These are phyloP conservation scores for Stichodactyla mertensii DNA, from an alignment of 64 coral and sea anemone genomes.

Conservation along the genomic window DNA sequence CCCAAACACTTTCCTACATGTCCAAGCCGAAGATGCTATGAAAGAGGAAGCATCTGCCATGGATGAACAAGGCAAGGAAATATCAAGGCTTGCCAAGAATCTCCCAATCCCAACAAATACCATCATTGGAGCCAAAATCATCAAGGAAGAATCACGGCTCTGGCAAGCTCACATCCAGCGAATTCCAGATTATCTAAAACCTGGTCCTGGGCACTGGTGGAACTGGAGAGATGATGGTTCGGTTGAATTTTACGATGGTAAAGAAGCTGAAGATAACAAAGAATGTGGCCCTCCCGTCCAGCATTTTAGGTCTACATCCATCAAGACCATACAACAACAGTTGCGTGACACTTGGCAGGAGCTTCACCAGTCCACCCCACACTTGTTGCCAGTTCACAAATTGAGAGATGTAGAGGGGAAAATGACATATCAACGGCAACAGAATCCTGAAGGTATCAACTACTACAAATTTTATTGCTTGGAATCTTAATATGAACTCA, in stretches of 20 bases:
- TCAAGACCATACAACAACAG: no score
- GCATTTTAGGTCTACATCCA: not conserved
- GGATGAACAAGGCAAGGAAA: conserved; percentile 10
- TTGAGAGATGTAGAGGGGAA: no score
- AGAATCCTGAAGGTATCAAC: no score
- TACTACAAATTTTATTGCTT: no score
- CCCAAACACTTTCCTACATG: conserved; percentile 13
- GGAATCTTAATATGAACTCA: no score
- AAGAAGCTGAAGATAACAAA: not conserved
- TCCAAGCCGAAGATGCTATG: conserved; percentile 13
- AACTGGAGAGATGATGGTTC: conserved; percentile 24
- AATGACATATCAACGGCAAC: no score
- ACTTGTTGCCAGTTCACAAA: no score
- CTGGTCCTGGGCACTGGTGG: not conserved
- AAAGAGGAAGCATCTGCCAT: not conserved
- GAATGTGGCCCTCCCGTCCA: not conserved
- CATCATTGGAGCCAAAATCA: not conserved
- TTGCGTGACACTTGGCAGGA: no score
- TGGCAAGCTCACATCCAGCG: conserved; percentile 24
- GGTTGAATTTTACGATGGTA: not conserved
- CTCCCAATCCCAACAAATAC: conserved; percentile 25
- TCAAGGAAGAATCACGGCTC: not conserved
- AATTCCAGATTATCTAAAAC: conserved; percentile 7
- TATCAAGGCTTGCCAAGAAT: conserved; percentile 17
- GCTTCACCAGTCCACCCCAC: no score